Base-by-base conservation (phyloP, 2,888 invertebrate genomes). In the Cerastis leucographa region DNA sequence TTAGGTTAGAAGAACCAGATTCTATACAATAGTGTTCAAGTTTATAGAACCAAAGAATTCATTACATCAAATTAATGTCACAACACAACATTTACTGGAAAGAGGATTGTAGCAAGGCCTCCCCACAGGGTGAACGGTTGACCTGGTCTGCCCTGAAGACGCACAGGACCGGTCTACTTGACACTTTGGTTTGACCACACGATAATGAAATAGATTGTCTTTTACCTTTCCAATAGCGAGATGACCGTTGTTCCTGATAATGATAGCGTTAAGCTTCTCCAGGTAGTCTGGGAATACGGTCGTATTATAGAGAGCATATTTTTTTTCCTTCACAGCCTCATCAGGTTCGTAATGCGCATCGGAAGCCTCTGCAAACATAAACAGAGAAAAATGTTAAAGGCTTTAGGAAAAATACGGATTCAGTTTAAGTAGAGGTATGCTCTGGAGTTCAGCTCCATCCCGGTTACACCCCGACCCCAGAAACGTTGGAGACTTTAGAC, bases 221-320 rank as follows among this genome's bases (percentile, higher is more conserved):
- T 35, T 35, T 35, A 64, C 92, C 91, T 91, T 92, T 61, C 88
- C 91, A 40, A 84, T 54, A 12, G 91, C 92, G 6, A 92, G 65
- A 42, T 90, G 89, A 14, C 92, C 92, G 11, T 90, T 86, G 70
- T 92, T 92, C 75, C 87, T 83, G 44, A 83, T 85, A 9, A 91
- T 56, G 4, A 92, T 84, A 0, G 79, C 82, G 49, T 88, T 88
- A 0, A 92, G 80, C 68, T 90, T 92, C 46, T 85, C 75, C 67
- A 92, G 74, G 25, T 89, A 75, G 0, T 72, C 87, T 9, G 89
- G 90, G 80, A 90, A 91, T 12, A 87, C 76, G 35, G 86, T 85
- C 69, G 90, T 87, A 2, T 35, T 11, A 40, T 81, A 86, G 0
- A 89, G 83, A 40, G 83, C 88, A 7, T 89, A 84, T 46, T 86